Evolutionary conservation across 2,888 invertebrate species (phyloP).

Genomic region (Idaea biselata): DNA sequence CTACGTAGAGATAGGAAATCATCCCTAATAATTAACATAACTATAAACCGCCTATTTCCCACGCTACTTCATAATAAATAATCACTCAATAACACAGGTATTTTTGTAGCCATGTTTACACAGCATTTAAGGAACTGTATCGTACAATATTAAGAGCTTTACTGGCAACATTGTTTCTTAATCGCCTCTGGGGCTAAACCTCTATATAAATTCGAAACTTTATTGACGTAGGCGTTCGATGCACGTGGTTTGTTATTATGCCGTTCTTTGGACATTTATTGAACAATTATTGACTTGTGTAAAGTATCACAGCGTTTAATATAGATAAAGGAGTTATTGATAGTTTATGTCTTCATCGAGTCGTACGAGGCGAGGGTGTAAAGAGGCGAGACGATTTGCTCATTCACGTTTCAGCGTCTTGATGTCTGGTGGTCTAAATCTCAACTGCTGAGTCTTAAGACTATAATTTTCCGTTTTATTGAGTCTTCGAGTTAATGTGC

Average conservation of each 20-base stretch:
- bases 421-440: conserved; percentile 47
- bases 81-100: background rate
- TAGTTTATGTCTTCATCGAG: conserved; percentile 72
- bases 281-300: conserved; percentile 79
- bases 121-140: conserved; percentile 22
- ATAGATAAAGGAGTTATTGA: conserved; percentile 74
- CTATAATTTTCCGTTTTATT: conserved; percentile 73
- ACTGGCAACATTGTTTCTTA: conserved; percentile 58
- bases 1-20: background rate
- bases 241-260: conserved; percentile 78
- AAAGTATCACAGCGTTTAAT: conserved; percentile 76
- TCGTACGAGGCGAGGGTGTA: conserved; percentile 51
- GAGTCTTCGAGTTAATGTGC: conserved; percentile 36
- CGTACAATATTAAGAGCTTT: conserved; percentile 28
- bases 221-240: conserved; percentile 64
- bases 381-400: conserved; percentile 43
- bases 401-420: conserved; percentile 46
- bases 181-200: conserved; percentile 77
- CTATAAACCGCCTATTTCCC: background rate
- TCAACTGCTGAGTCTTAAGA: conserved; percentile 56
- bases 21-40: background rate
- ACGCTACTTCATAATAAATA: background rate
- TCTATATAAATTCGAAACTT: conserved; percentile 77
- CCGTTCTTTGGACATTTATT: conserved; percentile 77
- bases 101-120: background rate